Percentiles rank a stretch among this genome's conserved stretches.
phyloP scores from a whole-genome alignment of 2,797 vertebrate species.

The Rhynchotus rufescens region DNA sequence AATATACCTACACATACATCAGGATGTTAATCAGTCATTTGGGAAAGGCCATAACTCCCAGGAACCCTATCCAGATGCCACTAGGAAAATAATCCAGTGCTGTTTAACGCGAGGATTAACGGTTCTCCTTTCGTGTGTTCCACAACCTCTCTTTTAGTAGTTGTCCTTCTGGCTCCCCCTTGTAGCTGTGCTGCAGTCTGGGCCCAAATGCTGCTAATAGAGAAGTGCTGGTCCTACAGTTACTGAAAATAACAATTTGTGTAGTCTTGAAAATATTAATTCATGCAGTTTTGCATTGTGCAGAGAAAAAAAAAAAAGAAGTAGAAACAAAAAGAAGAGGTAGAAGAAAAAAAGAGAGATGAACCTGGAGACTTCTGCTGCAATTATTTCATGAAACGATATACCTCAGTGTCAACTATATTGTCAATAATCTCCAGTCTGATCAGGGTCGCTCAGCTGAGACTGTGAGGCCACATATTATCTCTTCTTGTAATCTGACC shows the following conservation, averaged over 20 bases:
- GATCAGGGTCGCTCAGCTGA: background rate
- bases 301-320: background rate
- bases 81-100: background rate
- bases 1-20: background rate
- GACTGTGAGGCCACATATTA: accelerated
- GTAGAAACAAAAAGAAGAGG: background rate
- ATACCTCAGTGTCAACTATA: accelerated
- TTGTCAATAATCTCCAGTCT: background rate
- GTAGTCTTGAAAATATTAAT: background rate
- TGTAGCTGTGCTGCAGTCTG: accelerated
- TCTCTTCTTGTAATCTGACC: background rate
- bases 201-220: accelerated
- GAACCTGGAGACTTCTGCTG: background rate
- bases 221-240: background rate
- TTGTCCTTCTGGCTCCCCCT: accelerated
- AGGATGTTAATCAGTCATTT: background rate
- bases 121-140: too few species aligned
- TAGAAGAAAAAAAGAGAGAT: background rate
- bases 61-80: accelerated
- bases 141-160: background rate
- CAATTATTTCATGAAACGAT: background rate
- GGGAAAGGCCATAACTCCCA: background rate
- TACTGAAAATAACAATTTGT: background rate
- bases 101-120: background rate
- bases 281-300: accelerated